Conservation (phyloP, 1,140 invertebrate species). For the Anoplophora glabripennis region DNA sequence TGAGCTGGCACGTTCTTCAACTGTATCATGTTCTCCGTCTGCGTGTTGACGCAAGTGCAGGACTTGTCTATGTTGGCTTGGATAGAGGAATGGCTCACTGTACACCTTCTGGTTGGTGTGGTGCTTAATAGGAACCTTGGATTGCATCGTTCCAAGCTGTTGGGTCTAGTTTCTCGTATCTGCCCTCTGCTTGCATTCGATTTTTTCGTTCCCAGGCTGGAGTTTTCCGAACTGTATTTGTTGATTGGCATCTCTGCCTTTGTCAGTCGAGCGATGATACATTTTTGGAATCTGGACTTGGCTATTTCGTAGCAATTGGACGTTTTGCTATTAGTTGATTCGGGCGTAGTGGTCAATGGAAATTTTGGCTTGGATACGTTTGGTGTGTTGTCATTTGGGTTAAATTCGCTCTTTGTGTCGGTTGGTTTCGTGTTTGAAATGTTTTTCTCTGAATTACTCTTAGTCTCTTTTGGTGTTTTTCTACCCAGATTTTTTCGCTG, state of each 20-base stretch:
- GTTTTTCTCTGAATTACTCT: background rate
- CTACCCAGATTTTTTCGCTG: background rate
- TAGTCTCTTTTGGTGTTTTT: background rate
- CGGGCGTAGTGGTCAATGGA: too few species aligned
- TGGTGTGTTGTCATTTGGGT: too few species aligned
- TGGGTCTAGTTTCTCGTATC: background rate
- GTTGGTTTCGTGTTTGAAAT: background rate
- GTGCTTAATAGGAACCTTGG: background rate
- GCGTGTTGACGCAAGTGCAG: background rate
- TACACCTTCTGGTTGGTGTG: background rate
- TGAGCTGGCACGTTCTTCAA: background rate
- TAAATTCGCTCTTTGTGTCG: background rate
- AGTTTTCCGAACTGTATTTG: background rate
- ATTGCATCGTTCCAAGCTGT: background rate
- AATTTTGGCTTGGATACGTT: too few species aligned
- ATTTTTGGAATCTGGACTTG: background rate
- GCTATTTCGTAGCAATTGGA: background rate
- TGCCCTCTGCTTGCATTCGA: background rate
- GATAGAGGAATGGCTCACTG: background rate
- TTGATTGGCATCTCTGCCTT: background rate
- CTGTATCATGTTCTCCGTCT: background rate
- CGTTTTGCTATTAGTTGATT: too few species aligned
- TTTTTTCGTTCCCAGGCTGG: background rate
- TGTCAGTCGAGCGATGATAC: too few species aligned
- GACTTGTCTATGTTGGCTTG: background rate